A percentile compares a stretch with the other conserved stretches of the same genome.
Evolutionary conservation across 2,113 vertebrate genomes (phyloP).

Genomic region (Rhea americana): DNA sequence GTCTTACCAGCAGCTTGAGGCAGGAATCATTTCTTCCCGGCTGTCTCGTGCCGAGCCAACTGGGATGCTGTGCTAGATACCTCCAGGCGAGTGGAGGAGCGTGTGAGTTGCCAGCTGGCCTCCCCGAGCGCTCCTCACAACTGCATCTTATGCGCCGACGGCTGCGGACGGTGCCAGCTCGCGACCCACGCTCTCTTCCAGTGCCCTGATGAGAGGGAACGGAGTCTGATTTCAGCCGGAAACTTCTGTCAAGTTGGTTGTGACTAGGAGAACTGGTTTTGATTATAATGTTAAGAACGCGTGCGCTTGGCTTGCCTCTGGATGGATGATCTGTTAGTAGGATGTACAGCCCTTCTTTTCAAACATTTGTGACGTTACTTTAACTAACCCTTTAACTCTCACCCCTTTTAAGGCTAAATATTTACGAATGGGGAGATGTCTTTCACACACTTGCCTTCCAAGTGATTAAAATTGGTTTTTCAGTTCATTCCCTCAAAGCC

Average conservation of each 20-base stretch:
- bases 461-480: not conserved
- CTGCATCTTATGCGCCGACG: not conserved
- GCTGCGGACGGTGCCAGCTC: not conserved
- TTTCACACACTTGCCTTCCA: not conserved
- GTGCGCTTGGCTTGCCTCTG: not conserved
- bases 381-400: not conserved
- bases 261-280: slow-evolving; percentile 53
- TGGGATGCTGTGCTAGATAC: not conserved
- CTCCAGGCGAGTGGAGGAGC: not conserved
- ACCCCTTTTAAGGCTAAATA: not conserved
- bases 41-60: not conserved
- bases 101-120: not conserved
- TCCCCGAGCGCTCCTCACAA: not conserved
- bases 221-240: not conserved
- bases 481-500: not conserved
- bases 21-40: not conserved
- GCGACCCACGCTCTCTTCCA: slow-evolving; percentile 2
- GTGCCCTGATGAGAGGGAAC: not conserved
- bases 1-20: not conserved
- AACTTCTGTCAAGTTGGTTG: not conserved
- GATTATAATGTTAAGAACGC: fast-evolving
- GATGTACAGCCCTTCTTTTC: not conserved
- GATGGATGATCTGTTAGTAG: not conserved
- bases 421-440: not conserved
- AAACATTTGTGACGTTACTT: not conserved